Evolutionary conservation across 64 coral and sea anemone species (phyloP), one percentile per base, ranked within the genome.

Genomic region (Actinia equina): DNA sequence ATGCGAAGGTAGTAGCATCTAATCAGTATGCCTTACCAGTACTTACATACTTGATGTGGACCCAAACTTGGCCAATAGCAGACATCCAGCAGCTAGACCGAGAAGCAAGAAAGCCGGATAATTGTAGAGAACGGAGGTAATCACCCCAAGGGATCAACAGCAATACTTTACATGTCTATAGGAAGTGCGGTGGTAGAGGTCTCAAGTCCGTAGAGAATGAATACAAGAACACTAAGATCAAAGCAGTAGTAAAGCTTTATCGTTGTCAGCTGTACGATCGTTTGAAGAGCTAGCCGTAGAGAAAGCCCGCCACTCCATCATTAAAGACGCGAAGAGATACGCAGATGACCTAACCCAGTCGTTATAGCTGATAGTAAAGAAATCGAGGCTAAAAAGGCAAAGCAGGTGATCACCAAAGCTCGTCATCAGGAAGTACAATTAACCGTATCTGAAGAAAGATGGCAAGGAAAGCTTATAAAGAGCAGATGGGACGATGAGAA

Each of bases 401-500:
- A 62, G 59, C 16, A 8, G 16, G 59, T 62, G 5, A 62, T 62
- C 59, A 62, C 5, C 59, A 62, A 4, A 30, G 77, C 27, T 30
- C 6, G 44, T 22, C 13, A 79, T 8, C 15, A 59, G n/a, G 53
- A 85, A 43, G 27, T 60, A 60, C 6, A 62, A 62, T 3, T 14
- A 62, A 85, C n/a, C n/a, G 30, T 85, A 1, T 85, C n/a, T 52
- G 85, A 44, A 87, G 55, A 58, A 70, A 87, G 64, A 58, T 87
- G 85, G 85, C 85, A 87, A 13, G 85, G 85, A 87, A 87, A 70
- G 85, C 46, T 87, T 18, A 69, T 87, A 14, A 87, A 87, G 54
- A 85, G 59, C n/a, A 87, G 85, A 87, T 87, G 85, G 85, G 85
- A 87, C 4, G 62, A 87, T 67, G 41, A 87, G 59, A 77, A 87